These are phyloP conservation scores for Drosophila prosaltans DNA, from an alignment of 1,140 invertebrate genomes.

Conservation along the genomic window DNA sequence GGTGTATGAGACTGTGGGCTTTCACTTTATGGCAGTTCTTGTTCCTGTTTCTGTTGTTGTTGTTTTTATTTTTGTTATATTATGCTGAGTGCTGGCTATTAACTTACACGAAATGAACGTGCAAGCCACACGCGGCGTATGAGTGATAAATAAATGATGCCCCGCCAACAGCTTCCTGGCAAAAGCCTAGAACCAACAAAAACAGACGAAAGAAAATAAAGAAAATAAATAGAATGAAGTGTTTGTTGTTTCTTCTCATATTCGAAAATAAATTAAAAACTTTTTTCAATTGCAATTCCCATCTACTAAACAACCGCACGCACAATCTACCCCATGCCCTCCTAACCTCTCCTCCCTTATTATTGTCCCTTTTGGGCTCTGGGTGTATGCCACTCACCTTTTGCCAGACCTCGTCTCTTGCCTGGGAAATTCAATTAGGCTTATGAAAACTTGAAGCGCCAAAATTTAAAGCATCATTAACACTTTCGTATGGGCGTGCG, in stretches of 20 bases:
- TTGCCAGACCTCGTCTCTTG: not conserved
- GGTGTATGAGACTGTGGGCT: not conserved
- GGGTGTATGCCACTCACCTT: not conserved
- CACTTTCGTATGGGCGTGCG: slow-evolving; percentile 57
- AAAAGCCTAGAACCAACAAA: slow-evolving; percentile 23
- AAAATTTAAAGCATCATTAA: slow-evolving; percentile 72
- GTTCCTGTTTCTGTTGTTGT: not conserved
- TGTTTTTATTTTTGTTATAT: slow-evolving; percentile 56
- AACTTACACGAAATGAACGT: slow-evolving; percentile 66
- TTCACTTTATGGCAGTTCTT: slow-evolving; percentile 27
- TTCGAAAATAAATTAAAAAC: slow-evolving; percentile 72
- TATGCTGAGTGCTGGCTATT: slow-evolving; percentile 69
- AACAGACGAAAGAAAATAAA: not conserved
- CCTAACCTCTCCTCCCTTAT: not conserved
- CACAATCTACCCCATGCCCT: slow-evolving; percentile 32
- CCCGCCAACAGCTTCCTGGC: slow-evolving; percentile 33
- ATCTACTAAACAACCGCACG: slow-evolving; percentile 43
- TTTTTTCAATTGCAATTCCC: slow-evolving; percentile 67
- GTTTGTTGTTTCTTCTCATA: slow-evolving; percentile 46
- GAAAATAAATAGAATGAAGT: not conserved
- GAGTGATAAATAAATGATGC: slow-evolving; percentile 66
- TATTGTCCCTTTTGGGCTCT: not conserved
- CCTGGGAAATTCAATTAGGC: slow-evolving; percentile 64
- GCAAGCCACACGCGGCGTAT: slow-evolving; percentile 54
- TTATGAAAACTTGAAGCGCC: slow-evolving; percentile 67